Conservation (phyloP, 1,140 invertebrate genomes). For the Proctacanthus coquilletti region DNA sequence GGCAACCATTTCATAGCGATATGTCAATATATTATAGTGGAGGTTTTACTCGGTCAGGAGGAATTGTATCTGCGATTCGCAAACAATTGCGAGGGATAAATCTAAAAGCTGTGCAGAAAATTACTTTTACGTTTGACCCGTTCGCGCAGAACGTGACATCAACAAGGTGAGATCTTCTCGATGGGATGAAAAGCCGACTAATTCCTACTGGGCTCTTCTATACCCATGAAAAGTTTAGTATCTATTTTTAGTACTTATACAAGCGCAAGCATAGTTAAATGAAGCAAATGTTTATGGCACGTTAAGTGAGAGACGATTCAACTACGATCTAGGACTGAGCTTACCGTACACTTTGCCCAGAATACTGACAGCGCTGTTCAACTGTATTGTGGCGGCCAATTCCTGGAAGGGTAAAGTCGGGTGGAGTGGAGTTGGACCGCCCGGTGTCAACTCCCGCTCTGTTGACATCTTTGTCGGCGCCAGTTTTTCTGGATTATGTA, state of each 20-base stretch:
- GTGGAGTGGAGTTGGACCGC: conserved; percentile 31
- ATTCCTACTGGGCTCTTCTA: too few relatives aligned
- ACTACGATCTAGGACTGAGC: too few relatives aligned
- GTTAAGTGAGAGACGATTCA: too few relatives aligned
- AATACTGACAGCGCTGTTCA: conserved; percentile 39
- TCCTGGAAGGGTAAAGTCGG: conserved; percentile 35
- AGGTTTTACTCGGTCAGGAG: conserved; percentile 39
- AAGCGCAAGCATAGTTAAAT: background rate
- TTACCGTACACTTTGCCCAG: conserved; percentile 42
- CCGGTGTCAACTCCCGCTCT: conserved; percentile 30
- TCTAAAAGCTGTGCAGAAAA: conserved; percentile 61
- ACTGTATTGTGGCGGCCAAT: conserved; percentile 33
- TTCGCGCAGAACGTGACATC: conserved; percentile 51
- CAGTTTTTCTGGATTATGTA: too few relatives aligned
- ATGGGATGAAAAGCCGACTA: too few relatives aligned
- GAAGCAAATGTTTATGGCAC: background rate
- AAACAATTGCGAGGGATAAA: conserved; percentile 53
- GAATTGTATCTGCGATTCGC: conserved; percentile 45
- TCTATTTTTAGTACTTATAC: too few relatives aligned
- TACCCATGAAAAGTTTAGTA: too few relatives aligned
- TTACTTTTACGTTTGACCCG: conserved; percentile 69
- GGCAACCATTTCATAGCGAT: too few relatives aligned
- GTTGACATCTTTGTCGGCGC: conserved; percentile 31
- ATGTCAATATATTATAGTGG: conserved; percentile 60
- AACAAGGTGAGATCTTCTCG: conserved; percentile 63